A percentile compares a stretch with the other conserved stretches of the same genome.
These are phyloP conservation scores for Drosophila pseudoananassae DNA, from an alignment of 1,140 invertebrate genomes.

Conservation along the genomic window DNA sequence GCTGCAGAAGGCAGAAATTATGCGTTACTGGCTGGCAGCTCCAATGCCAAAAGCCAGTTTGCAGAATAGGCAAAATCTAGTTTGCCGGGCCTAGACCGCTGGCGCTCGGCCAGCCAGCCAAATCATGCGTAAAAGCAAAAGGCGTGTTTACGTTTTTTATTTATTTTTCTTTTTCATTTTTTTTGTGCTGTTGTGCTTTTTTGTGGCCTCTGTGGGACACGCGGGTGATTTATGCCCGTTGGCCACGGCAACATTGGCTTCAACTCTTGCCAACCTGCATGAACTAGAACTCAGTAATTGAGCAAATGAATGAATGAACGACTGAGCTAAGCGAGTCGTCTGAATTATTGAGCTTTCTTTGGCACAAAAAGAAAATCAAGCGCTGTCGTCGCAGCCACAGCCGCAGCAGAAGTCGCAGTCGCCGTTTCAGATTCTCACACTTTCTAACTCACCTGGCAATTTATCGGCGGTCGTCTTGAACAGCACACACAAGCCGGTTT, in stretches of 20 bases:
- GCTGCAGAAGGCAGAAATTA: slow-evolving; percentile 63
- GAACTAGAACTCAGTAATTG: slow-evolving; percentile 81
- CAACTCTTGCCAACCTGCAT: slow-evolving; percentile 30
- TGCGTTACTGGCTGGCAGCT: slow-evolving; percentile 63
- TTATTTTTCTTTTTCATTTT: slow-evolving; percentile 18
- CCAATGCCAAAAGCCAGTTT: slow-evolving; percentile 78
- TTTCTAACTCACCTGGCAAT: slow-evolving; percentile 90
- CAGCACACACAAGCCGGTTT: slow-evolving; percentile 96
- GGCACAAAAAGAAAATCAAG: slow-evolving; percentile 56
- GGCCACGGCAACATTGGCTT: slow-evolving; percentile 41
- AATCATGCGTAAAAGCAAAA: slow-evolving; percentile 78
- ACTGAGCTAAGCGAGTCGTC: slow-evolving; percentile 32
- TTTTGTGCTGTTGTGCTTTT: slow-evolving; percentile 14
- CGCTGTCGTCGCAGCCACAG: slow-evolving; percentile 14
- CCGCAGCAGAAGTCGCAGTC: slow-evolving; percentile 8
- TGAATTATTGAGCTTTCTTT: slow-evolving; percentile 82
- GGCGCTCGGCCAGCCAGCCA: slow-evolving; percentile 39
- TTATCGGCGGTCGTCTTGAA: slow-evolving; percentile 95
- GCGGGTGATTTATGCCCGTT: slow-evolving; percentile 69
- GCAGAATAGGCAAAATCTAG: slow-evolving; percentile 79
- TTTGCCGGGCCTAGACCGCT: slow-evolving; percentile 62
- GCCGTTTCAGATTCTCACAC: slow-evolving; percentile 68
- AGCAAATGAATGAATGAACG: slow-evolving; percentile 66
- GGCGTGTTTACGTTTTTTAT: slow-evolving; percentile 48
- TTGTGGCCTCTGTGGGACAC: slow-evolving; percentile 55